These are phyloP conservation scores for Notamacropus eugenii DNA, from an alignment of 2,797 vertebrate species.

Conservation along the genomic window DNA sequence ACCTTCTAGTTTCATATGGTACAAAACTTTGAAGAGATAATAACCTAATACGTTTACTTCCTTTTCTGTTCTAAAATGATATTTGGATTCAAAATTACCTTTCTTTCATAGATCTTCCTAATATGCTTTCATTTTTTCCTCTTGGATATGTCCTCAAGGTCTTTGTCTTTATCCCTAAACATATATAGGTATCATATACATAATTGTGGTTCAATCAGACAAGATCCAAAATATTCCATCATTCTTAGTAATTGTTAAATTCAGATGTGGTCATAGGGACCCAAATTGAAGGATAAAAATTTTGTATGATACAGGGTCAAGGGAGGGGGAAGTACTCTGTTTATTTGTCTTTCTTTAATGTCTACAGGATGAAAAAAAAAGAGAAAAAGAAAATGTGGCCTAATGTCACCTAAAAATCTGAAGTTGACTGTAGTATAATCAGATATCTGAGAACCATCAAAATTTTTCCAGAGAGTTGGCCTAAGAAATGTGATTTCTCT, in stretches of 20 bases:
- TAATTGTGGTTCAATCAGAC: background rate
- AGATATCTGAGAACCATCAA: no score
- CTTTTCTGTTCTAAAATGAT: background rate
- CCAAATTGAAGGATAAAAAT: background rate
- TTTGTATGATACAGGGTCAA: background rate
- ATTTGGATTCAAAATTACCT: background rate
- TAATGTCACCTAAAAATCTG: no score
- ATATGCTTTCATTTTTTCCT: background rate
- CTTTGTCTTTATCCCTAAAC: background rate
- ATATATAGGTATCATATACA: background rate
- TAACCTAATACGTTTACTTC: background rate
- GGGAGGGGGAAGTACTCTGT: no score
- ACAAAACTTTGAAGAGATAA: background rate
- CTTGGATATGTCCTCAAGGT: background rate
- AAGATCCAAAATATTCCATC: background rate
- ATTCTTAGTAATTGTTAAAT: constrained; percentile 1
- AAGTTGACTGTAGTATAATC: no score
- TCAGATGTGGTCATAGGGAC: constrained; percentile 4
- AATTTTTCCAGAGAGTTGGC: constrained; percentile 54
- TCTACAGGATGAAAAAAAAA: background rate
- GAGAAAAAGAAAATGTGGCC: background rate
- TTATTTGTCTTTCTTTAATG: background rate
- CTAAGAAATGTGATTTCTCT: constrained; percentile 65
- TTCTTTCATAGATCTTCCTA: background rate
- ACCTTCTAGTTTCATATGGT: background rate